Conservation (phyloP, 2,113 vertebrate genomes). For the Chloropsis hardwickii region DNA sequence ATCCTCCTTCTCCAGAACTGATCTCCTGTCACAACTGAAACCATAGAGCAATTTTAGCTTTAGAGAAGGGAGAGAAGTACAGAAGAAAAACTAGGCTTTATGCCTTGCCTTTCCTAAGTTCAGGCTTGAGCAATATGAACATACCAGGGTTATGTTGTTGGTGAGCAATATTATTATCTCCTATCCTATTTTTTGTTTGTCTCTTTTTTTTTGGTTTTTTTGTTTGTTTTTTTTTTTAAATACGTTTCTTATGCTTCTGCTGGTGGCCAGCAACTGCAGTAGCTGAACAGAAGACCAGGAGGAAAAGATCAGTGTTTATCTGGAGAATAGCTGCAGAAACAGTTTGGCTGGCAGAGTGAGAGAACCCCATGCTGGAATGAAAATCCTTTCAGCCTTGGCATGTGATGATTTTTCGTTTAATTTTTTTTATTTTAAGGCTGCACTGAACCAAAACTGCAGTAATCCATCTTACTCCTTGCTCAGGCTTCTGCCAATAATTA, state of each 20-base stretch:
- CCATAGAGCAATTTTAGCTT: not conserved
- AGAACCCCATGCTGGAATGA: conserved; percentile 18
- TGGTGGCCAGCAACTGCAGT: not conserved
- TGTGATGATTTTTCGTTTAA: not conserved
- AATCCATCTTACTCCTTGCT: conserved; percentile 14
- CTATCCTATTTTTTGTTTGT: not conserved
- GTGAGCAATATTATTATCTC: not conserved
- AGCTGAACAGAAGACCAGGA: not conserved
- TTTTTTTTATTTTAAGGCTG: conserved; percentile 9
- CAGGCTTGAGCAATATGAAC: not conserved
- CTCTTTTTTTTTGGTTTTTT: not conserved
- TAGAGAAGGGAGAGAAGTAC: not conserved
- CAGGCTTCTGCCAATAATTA: conserved; percentile 27
- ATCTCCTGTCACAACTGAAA: not conserved
- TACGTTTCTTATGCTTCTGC: not conserved
- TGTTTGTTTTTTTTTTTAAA: not conserved
- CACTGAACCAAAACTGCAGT: conserved; percentile 22
- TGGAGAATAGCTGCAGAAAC: not conserved
- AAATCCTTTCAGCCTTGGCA: conserved; percentile 59
- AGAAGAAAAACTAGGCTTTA: not conserved
- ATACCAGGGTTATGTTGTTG: not conserved
- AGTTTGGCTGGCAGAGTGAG: conserved; percentile 4
- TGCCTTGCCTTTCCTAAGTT: not conserved
- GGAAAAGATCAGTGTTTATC: not conserved
- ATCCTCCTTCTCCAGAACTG: not conserved